phyloP scores from a whole-genome alignment of 2,888 invertebrate genomes.

The Dasypogon diadema region DNA sequence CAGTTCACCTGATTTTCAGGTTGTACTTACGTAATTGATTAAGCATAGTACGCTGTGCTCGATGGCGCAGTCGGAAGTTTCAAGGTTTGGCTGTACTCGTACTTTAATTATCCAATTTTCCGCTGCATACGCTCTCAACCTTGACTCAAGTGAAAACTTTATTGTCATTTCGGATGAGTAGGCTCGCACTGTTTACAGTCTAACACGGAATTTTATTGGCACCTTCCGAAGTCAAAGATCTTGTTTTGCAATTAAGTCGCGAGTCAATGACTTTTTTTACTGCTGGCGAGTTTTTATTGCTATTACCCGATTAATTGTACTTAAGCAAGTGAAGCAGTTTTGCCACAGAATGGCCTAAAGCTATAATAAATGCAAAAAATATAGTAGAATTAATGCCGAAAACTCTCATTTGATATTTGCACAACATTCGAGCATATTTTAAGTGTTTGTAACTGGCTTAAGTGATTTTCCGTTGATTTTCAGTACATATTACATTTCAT shows the following conservation, averaged over 20 bases:
- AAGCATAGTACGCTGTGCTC: background rate
- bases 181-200: background rate
- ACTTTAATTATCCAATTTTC: slow-evolving; percentile 9
- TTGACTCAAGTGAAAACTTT: background rate
- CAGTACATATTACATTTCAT: no score
- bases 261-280: no score
- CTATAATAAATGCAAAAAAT: no score
- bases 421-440: no score
- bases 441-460: no score
- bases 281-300: no score
- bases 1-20: background rate
- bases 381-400: no score
- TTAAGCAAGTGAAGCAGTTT: no score
- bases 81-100: background rate
- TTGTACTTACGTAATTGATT: background rate
- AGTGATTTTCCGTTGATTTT: no score
- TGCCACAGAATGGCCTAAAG: no score
- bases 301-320: no score
- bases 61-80: background rate
- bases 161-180: background rate
- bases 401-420: no score
- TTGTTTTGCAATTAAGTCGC: background rate
- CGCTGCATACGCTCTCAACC: background rate
- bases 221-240: background rate
- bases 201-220: background rate